Conservation (phyloP, 1,140 invertebrate species). For the Drosophila pruinosa region DNA sequence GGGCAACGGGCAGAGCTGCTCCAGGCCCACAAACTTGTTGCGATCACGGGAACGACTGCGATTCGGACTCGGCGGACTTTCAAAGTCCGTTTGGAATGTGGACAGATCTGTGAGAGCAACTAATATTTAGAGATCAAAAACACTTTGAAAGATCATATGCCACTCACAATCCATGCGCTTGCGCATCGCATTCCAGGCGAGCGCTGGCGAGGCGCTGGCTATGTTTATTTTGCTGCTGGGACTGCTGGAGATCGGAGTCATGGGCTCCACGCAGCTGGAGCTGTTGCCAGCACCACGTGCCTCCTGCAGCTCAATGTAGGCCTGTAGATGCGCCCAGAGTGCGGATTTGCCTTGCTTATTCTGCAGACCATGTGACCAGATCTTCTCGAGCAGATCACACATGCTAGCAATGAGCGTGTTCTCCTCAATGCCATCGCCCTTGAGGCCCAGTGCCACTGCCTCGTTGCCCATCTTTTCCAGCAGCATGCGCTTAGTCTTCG, state of each 20-base stretch:
- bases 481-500: slow-evolving; percentile 98
- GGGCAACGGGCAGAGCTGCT: slow-evolving; percentile 88
- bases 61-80: slow-evolving; percentile 85
- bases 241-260: slow-evolving; percentile 83
- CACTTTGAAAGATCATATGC: background rate
- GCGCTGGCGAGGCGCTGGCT: slow-evolving; percentile 86
- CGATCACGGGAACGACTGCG: slow-evolving; percentile 83
- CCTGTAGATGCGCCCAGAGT: slow-evolving; percentile 95
- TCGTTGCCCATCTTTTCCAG: slow-evolving; percentile 99
- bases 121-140: too few relatives aligned
- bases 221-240: slow-evolving; percentile 58
- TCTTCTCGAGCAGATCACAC: slow-evolving; percentile 98
- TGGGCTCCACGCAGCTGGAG: slow-evolving; percentile 79
- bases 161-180: slow-evolving; percentile 94
- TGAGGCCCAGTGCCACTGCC: slow-evolving; percentile 87
- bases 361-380: slow-evolving; percentile 98
- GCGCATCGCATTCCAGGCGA: slow-evolving; percentile 94
- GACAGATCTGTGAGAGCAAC: slow-evolving; percentile 87
- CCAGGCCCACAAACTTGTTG: slow-evolving; percentile 84
- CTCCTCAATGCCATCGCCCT: slow-evolving; percentile 93
- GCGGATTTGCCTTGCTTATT: slow-evolving; percentile 98
- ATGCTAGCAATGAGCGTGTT: slow-evolving; percentile 98
- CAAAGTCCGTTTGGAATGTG: slow-evolving; percentile 88
- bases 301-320: slow-evolving; percentile 94
- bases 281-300: slow-evolving; percentile 85